These are phyloP conservation scores for Rhegmatorhina hoffmannsi DNA, from an alignment of 2,113 vertebrate genomes.

Conservation along the genomic window DNA sequence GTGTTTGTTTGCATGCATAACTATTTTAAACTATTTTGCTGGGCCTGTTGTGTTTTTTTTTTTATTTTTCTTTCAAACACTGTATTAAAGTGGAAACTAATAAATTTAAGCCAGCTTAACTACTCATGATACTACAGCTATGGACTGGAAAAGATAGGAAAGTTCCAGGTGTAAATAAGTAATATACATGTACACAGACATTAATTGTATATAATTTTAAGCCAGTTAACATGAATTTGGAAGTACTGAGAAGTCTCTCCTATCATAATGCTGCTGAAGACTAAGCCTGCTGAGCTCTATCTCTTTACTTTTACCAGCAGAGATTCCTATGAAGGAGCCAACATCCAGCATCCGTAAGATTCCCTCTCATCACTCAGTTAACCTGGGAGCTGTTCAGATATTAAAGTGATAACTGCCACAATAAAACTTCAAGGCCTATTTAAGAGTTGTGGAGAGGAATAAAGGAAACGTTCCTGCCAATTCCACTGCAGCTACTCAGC, in stretches of 20 bases:
- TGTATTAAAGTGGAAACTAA: background rate
- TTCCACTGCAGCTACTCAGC: background rate
- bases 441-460: background rate
- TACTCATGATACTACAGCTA: background rate
- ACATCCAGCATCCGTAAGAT: background rate
- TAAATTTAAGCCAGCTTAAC: background rate
- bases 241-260: background rate
- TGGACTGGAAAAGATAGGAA: background rate
- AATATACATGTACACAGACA: background rate
- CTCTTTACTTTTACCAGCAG: background rate
- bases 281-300: background rate
- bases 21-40: background rate
- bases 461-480: background rate
- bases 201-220: background rate
- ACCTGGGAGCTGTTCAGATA: background rate
- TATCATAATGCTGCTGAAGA: background rate
- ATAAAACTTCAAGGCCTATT: constrained; percentile 16
- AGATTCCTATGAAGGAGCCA: background rate
- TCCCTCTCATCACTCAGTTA: background rate
- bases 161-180: background rate
- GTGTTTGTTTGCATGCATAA: background rate
- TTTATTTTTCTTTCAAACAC: background rate
- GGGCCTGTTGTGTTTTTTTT: background rate
- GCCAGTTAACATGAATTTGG: background rate
- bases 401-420: background rate